Evolutionary conservation across 2,888 invertebrate genomes (phyloP).

Genomic region (Drosophila nigritarsus): DNA sequence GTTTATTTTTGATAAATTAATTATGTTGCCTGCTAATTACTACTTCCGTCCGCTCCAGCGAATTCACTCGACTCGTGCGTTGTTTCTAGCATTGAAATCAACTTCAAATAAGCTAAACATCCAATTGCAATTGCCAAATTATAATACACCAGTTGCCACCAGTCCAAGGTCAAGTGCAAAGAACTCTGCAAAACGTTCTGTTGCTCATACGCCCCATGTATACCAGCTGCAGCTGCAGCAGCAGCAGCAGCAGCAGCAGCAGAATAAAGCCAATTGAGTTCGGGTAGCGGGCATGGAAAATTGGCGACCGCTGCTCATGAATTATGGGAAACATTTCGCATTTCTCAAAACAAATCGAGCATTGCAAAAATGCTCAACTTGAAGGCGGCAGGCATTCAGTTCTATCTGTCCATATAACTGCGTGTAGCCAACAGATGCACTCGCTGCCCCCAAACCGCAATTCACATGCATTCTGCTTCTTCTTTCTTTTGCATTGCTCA

Average conservation of each 20-base stretch:
- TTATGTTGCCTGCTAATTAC: conserved; percentile 56
- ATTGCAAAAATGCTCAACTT: conserved; percentile 38
- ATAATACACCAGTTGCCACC: conserved; percentile 39
- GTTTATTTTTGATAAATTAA: conserved; percentile 51
- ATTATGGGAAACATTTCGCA: conserved; percentile 58
- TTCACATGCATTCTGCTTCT: conserved; percentile 31
- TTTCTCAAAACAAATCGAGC: conserved; percentile 59
- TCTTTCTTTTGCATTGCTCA: conserved; percentile 22
- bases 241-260: not conserved
- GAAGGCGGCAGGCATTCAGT: conserved; percentile 24
- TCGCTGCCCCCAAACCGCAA: conserved; percentile 55
- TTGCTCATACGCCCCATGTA: conserved; percentile 34
- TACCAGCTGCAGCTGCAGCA: not conserved
- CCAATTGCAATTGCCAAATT: conserved; percentile 11
- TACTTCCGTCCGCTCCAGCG: conserved; percentile 38
- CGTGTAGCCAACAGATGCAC: conserved; percentile 53
- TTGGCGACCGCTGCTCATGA: conserved; percentile 41
- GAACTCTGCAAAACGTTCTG: not conserved
- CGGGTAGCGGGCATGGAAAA: not conserved
- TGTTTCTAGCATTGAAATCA: conserved; percentile 27
- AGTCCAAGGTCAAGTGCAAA: conserved; percentile 18
- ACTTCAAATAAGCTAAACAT: conserved; percentile 33
- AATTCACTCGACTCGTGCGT: conserved; percentile 9
- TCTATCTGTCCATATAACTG: conserved; percentile 36
- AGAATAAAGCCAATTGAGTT: conserved; percentile 16